Base-by-base conservation (phyloP, 2,888 invertebrate species). In the Alviniconcha strummeri region DNA sequence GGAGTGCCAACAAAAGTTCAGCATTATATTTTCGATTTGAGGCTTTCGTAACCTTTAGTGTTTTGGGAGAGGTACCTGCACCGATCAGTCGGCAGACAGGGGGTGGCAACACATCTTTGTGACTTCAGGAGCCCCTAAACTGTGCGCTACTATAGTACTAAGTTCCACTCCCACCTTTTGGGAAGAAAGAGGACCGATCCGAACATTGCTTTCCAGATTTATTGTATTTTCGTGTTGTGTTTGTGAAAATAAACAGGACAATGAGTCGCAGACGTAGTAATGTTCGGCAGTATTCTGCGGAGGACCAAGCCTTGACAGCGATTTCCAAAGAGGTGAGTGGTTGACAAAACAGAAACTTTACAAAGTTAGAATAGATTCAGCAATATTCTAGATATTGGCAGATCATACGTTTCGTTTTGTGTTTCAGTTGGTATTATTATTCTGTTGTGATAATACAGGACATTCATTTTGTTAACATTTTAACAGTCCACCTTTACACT, bases 231-330 rank as follows among this genome's bases (percentile, higher is more conserved):
- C 17, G 17, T n/a, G 69, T 69, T 13, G 69, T 6, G 64, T 64
- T 64, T 64, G 64, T 64, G 64, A 64, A 9, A 9, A 64, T 64
- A 64, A 9, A 15, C 15, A 15, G 9, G 7, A 64, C 36, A 78
- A 78, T 78, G 78, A 78, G 78, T 85, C 97, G 93, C 84, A 92
- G 95, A 96, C 92, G 94, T 96, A 97, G 94, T 96, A 97, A 91
- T 94, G 94, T 87, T 96, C 97, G 97, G 94, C 97, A 97, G 91
- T 94, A 94, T 87, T 96, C 97, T 81, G 98, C 98, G n/a, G 99
- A 99, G 94, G 98, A 99, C 95, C 98, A 98, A 94, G 98, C 98
- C 80, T 96, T 99, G 84, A 98, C 98, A 95, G 97, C 97, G 95
- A 98, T 99, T 90, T 98, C 98, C 82, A 97, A 97, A 95, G 98